Evolutionary conservation across 1,140 invertebrate species (phyloP), one percentile per base, ranked within the genome.

Genomic region (Panonychus citri): DNA sequence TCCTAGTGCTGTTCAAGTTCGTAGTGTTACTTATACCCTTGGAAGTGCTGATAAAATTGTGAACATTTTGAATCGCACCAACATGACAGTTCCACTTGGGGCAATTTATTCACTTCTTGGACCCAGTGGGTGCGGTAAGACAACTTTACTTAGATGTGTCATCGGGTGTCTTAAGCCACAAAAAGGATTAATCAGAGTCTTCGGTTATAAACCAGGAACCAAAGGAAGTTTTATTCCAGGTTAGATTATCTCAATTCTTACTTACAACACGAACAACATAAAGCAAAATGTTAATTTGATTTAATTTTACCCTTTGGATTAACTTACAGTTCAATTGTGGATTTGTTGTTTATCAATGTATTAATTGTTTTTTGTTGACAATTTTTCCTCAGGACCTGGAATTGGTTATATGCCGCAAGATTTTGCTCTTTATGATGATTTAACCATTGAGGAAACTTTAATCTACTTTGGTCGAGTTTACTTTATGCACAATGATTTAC

Each of bases 401-500:
- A 54, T 64, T 19, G 62, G 62, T 15, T 64, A 64, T 42, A 64
- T 64, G 62, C 62, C 62, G 13, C 62, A 64, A 48, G 61, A 95
- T 69, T 85, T 90, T 27, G 88, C 89, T 0, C 71, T 95, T 0
- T 93, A 89, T 67, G 83, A 83, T 1, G 86, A 94, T 69, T 90
- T 95, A 69, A 85, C 86, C 1, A 94, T 94, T 59, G 76, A 78
- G 55, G 90, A 96, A 67, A 94, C 87, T 0, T 81, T 95, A 78
- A 78, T 83, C 73, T 95, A 91, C 66, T 95, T 94, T 69, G 89
- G 89, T 24, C 84, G 85, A 77, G 83, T 95, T 63, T 86, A 89
- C 66, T 82, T 84, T 54, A 89, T 95, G 85, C 74, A 55, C 13
- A 19, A 34, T n/a, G 48, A 53, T 15, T 4, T 51, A 10, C 30